Evolutionary conservation across 1,140 invertebrate species (phyloP).

Genomic region (Colletes latitarsis): DNA sequence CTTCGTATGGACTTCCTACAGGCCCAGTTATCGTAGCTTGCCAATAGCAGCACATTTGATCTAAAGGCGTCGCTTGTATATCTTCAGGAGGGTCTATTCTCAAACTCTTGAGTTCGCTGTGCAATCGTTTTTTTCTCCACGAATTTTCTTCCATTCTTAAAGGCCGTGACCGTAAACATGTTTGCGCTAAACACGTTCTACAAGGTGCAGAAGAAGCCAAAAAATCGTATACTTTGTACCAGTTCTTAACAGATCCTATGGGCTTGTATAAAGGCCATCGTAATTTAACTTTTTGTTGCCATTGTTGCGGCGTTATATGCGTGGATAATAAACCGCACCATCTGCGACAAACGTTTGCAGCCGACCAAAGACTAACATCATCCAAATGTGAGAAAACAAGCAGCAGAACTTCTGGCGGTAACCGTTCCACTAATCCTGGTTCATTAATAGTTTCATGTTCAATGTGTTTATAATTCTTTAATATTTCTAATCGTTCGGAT

Average conservation of each 20-base stretch:
- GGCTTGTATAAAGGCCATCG: constrained; percentile 93
- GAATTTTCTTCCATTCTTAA: constrained; percentile 85
- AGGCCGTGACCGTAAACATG: constrained; percentile 84
- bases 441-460: constrained; percentile 76
- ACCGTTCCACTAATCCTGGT: constrained; percentile 81
- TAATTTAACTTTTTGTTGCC: constrained; percentile 87
- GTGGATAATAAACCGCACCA: constrained; percentile 91
- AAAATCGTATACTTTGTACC: constrained; percentile 87
- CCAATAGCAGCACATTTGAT: constrained; percentile 92
- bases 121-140: constrained; percentile 88
- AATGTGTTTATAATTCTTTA: constrained; percentile 77
- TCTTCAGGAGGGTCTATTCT: constrained; percentile 93
- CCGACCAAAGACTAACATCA: constrained; percentile 94
- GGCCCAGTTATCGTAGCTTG: constrained; percentile 95
- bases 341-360: constrained; percentile 91
- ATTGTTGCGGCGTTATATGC: constrained; percentile 88
- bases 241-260: constrained; percentile 86
- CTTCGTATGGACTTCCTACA: constrained; percentile 94
- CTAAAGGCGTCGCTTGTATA: constrained; percentile 93
- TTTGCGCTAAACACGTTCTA: constrained; percentile 91
- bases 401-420: constrained; percentile 90
- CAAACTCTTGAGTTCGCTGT: constrained; percentile 88
- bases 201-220: constrained; percentile 84
- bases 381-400: constrained; percentile 94
- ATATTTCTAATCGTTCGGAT: constrained; percentile 77